phyloP scores from a whole-genome alignment of 2,888 invertebrate genomes.

The Dendrolimus pini region DNA sequence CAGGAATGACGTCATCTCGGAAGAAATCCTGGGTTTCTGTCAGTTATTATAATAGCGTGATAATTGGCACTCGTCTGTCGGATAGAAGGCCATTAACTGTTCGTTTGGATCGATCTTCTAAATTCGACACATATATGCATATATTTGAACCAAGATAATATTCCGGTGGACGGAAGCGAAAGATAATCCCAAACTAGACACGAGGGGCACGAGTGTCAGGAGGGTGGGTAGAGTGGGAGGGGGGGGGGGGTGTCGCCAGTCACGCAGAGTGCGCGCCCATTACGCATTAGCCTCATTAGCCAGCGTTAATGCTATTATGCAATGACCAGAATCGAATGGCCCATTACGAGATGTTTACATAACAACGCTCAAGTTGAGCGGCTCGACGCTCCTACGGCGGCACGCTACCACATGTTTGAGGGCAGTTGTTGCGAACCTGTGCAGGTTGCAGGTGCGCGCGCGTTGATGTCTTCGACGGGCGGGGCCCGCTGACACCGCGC shows the following conservation, averaged over 20 bases:
- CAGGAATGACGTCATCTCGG: too few species aligned
- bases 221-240: not conserved
- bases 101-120: too few species aligned
- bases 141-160: too few species aligned
- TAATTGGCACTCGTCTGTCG: too few species aligned
- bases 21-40: too few species aligned
- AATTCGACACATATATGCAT: too few species aligned
- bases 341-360: not conserved
- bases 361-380: not conserved
- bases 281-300: not conserved
- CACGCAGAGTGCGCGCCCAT: not conserved
- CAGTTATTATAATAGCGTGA: too few species aligned
- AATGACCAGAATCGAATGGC: not conserved
- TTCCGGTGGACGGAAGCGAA: too few species aligned
- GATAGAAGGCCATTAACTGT: too few species aligned
- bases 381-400: not conserved
- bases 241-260: not conserved
- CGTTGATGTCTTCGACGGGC: not conserved
- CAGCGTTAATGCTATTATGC: not conserved
- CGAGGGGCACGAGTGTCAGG: too few species aligned
- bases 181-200: too few species aligned
- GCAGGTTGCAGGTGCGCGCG: not conserved
- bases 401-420: too few species aligned
- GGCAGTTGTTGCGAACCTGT: not conserved
- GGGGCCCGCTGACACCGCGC: not conserved